Percentiles rank a stretch among this genome's conserved stretches.
Conservation (phyloP, 2,113 vertebrate genomes). For the Neodontobutis hainanensis region DNA sequence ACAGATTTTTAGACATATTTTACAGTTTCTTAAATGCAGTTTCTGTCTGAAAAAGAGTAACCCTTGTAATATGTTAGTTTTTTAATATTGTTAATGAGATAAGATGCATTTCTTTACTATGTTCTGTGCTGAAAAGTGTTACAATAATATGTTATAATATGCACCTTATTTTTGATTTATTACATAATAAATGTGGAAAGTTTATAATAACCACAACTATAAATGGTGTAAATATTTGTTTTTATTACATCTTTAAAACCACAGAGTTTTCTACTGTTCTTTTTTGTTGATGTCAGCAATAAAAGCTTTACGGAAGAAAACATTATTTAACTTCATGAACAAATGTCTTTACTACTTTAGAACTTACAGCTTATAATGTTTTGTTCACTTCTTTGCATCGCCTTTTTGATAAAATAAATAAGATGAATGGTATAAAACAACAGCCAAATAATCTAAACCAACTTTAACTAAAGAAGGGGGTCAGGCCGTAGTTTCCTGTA, state of each 20-base stretch:
- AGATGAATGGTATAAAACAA: no score
- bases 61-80: background rate
- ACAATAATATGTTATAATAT: background rate
- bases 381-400: no score
- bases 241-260: background rate
- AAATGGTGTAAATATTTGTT: background rate
- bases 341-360: no score
- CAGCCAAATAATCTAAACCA: no score
- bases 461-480: no score
- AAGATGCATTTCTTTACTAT: background rate
- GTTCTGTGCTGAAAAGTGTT: conserved; percentile 5
- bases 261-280: no score
- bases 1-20: background rate
- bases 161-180: background rate
- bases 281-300: no score
- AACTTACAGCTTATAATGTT: no score
- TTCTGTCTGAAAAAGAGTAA: background rate
- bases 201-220: background rate
- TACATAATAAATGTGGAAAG: background rate
- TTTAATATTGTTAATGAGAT: background rate
- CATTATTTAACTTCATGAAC: no score
- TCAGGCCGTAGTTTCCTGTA: no score
- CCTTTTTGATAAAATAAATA: no score
- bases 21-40: background rate
- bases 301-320: no score